Percentiles rank a stretch among this genome's conserved stretches.
Evolutionary conservation across 2,888 invertebrate species (phyloP).

Genomic region (Hydrotaea diabolus): DNA sequence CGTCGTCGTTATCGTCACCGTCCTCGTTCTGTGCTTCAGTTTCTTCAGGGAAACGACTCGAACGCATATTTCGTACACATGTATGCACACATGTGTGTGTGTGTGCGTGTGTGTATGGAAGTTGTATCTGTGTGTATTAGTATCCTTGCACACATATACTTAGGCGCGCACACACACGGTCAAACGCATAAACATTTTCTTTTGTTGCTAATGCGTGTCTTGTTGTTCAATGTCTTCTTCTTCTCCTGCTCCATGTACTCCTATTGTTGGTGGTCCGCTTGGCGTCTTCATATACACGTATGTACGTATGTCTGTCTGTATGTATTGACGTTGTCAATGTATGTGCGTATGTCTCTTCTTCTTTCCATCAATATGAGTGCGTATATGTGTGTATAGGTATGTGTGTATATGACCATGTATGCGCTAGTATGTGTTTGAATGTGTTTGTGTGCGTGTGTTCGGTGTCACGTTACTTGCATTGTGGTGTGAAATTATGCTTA

Average conservation of each 20-base stretch:
- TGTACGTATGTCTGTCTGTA: not conserved
- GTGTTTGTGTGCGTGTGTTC: slow-evolving; percentile 1
- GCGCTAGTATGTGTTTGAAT: not conserved
- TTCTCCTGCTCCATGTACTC: slow-evolving; percentile 13
- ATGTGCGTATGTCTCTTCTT: too few relatives aligned
- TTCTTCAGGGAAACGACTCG: not conserved
- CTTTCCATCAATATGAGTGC: not conserved
- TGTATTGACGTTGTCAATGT: too few relatives aligned
- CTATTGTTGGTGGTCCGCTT: slow-evolving; percentile 37
- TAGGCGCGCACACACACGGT: not conserved
- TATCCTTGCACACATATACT: not conserved
- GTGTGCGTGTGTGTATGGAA: too few relatives aligned
- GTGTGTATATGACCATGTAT: slow-evolving; percentile 4
- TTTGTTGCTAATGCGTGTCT: slow-evolving; percentile 50
- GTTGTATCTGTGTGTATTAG: not conserved
- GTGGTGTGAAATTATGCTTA: slow-evolving; percentile 60
- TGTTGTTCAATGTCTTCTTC: slow-evolving; percentile 38
- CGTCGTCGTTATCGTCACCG: not conserved
- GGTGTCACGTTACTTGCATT: slow-evolving; percentile 60
- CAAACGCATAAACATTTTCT: slow-evolving; percentile 32
- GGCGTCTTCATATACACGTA: slow-evolving; percentile 28
- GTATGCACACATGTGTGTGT: not conserved
- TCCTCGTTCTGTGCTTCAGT: not conserved
- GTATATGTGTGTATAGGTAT: slow-evolving; percentile 1
- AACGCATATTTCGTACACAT: slow-evolving; percentile 1